Conservation (phyloP, 2,113 vertebrate genomes). For the Labeo catla region DNA sequence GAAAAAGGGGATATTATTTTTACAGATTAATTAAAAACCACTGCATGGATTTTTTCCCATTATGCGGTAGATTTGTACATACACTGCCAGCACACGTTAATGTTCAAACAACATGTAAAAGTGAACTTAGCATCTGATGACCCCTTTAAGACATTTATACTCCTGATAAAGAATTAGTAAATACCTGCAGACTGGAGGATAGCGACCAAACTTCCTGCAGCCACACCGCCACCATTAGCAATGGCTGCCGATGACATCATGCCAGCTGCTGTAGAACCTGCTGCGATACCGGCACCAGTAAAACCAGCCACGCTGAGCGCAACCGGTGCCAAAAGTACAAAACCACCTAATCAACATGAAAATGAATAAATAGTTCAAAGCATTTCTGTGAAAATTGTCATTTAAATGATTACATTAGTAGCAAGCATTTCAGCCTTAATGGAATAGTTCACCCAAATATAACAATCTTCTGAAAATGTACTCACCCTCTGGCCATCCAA, state of each 20-base stretch:
- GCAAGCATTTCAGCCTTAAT: neutral
- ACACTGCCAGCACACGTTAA: no score
- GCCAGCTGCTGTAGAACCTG: constrained; percentile 38
- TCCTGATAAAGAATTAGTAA: neutral
- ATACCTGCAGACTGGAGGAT: constrained; percentile 52
- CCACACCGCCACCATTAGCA: constrained; percentile 45
- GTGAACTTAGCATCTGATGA: no score
- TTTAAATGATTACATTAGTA: neutral
- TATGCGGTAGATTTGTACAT: no score
- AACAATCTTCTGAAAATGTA: neutral
- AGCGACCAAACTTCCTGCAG: constrained; percentile 47
- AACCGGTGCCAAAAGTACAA: neutral
- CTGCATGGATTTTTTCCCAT: no score
- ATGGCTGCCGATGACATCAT: constrained; percentile 52
- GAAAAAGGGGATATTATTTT: no score
- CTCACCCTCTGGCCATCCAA: neutral
- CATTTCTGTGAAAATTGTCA: neutral
- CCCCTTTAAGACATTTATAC: neutral
- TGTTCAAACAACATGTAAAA: no score
- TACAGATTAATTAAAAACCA: no score
- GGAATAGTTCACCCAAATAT: neutral
- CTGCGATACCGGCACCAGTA: constrained; percentile 27
- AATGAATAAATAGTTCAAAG: neutral
- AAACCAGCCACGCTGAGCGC: constrained; percentile 24
- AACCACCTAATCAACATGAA: neutral